phyloP scores from a whole-genome alignment of 2,113 vertebrate genomes.

The Hippocampus guttulatus region DNA sequence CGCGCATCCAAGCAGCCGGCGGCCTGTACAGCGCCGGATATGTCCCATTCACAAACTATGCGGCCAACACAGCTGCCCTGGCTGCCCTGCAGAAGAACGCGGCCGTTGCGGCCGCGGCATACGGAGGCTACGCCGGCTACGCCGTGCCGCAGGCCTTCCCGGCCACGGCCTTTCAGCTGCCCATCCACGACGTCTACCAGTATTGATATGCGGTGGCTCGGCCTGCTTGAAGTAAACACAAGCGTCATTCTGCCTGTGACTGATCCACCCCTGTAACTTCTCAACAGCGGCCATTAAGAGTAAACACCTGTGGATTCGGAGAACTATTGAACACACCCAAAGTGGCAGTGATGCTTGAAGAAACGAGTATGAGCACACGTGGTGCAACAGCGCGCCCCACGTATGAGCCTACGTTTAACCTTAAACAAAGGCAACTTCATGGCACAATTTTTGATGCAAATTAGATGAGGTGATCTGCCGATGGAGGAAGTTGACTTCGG shows the following conservation, averaged over 20 bases:
- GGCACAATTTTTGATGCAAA: slow-evolving; percentile 15
- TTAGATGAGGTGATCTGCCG: slow-evolving; percentile 4
- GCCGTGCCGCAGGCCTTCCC: slow-evolving; percentile 88
- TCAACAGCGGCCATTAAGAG: slow-evolving; percentile 8
- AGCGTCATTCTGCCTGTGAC: slow-evolving; percentile 32
- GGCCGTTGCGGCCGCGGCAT: slow-evolving; percentile 75
- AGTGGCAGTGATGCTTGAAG: slow-evolving; percentile 15
- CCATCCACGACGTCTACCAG: slow-evolving; percentile 92
- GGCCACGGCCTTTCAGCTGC: slow-evolving; percentile 83
- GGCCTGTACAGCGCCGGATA: slow-evolving; percentile 90
- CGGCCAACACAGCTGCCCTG: slow-evolving; percentile 78
- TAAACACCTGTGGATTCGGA: slow-evolving; percentile 27
- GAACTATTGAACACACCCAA: slow-evolving; percentile 16
- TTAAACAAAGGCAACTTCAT: slow-evolving; percentile 9
- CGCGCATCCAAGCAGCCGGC: slow-evolving; percentile 80
- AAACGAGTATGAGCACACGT: slow-evolving; percentile 23
- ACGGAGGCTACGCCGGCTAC: slow-evolving; percentile 83
- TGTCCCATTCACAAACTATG: slow-evolving; percentile 81
- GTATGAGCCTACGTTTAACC: slow-evolving; percentile 6
- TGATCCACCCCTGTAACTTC: slow-evolving; percentile 28
- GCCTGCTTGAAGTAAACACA: slow-evolving; percentile 7
- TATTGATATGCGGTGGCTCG: slow-evolving; percentile 72
- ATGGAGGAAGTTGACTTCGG: slow-evolving; percentile 5
- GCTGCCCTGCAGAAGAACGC: slow-evolving; percentile 94
- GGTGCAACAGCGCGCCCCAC: slow-evolving; percentile 12